Conservation (phyloP, 2,113 vertebrate species). For the Rhinopomastus cyanomelas region DNA sequence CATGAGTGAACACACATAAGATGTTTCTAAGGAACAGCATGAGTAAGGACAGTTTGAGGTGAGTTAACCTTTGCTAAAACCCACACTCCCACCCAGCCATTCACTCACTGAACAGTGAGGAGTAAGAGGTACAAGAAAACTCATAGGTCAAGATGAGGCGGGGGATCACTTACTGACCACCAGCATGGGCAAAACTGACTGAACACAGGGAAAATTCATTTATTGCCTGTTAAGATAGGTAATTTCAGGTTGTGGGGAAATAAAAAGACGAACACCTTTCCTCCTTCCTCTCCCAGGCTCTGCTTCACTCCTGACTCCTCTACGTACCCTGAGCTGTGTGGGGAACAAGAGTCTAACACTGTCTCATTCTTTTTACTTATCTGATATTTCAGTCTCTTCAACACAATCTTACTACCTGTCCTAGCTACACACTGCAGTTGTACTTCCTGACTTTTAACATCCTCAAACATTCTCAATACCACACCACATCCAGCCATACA, state of each 20-base stretch:
- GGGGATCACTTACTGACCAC: background rate
- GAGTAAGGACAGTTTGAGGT: background rate
- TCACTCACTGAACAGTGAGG: background rate
- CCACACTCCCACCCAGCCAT: background rate
- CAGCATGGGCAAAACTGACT: background rate
- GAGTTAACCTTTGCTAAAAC: background rate
- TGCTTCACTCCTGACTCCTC: background rate
- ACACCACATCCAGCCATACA: background rate
- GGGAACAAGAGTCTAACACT: background rate
- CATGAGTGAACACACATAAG: background rate
- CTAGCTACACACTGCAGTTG: background rate
- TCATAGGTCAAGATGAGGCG: background rate
- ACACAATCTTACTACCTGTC: background rate
- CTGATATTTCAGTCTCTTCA: background rate
- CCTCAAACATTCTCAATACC: background rate
- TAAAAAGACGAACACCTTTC: background rate
- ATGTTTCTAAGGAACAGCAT: background rate
- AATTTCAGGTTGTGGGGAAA: background rate
- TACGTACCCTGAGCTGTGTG: rapidly evolving
- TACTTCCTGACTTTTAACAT: background rate
- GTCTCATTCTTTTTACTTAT: background rate
- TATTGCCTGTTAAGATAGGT: background rate
- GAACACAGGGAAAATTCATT: background rate
- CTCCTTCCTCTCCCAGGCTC: background rate
- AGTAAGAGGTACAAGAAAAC: background rate